phyloP scores from a whole-genome alignment of 1,140 invertebrate genomes.

The Epicauta chinensis region DNA sequence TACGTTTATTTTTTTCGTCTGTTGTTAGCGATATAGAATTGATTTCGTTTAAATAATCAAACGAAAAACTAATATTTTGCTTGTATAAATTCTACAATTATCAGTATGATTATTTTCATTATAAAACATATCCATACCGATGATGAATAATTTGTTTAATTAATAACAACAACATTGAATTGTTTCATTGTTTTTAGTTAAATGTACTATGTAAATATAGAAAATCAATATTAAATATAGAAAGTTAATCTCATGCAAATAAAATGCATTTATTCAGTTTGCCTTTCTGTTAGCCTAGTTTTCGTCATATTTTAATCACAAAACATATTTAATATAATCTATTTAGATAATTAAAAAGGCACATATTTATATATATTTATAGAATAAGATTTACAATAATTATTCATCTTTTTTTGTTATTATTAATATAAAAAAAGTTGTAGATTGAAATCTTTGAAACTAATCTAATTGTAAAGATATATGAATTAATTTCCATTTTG shows the following conservation, averaged over 20 bases:
- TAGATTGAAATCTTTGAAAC: conserved; percentile 4
- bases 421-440: conserved; percentile 8
- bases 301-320: conserved; percentile 1
- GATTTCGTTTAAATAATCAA: no score
- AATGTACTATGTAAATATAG: conserved; percentile 19
- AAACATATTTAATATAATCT: no score
- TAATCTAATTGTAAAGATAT: conserved; percentile 7
- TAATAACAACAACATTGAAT: not conserved
- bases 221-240: conserved; percentile 11
- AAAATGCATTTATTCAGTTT: conserved; percentile 24
- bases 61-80: not conserved
- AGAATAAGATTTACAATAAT: no score
- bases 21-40: no score
- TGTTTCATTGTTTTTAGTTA: conserved; percentile 9
- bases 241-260: conserved; percentile 28
- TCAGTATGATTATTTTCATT: not conserved
- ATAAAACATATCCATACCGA: not conserved
- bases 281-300: conserved; percentile 24
- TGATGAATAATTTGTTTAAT: not conserved
- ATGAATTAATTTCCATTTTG: conserved; percentile 8
- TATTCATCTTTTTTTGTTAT: no score
- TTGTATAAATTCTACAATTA: conserved; percentile 4
- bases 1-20: no score
- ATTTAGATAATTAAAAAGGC: no score
- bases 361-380: no score